Base-by-base conservation (phyloP, 2,888 invertebrate species). In the Dyspetes luteomarginatus region DNA sequence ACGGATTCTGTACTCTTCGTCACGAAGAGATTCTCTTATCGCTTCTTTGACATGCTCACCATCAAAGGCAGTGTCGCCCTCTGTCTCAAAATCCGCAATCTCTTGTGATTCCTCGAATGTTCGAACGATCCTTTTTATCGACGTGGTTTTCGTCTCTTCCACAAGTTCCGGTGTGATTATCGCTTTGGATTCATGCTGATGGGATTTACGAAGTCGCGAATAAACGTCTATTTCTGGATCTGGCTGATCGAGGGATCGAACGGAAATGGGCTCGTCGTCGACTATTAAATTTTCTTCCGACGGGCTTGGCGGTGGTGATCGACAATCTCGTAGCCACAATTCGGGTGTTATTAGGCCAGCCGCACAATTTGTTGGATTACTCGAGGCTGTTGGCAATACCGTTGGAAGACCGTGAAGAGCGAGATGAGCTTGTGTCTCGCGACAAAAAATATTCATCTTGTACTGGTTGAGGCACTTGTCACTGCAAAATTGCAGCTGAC, bases 361-460 rank as follows among this genome's bases (percentile, higher is more conserved):
- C 87, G 91, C 93, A 84, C 93, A 85, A 69, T 87, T 87, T 1
- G 89, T 78, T 3, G 86, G 75, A 45, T 58, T 60, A 12, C 45
- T 73, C 43, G 69, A 74, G 60, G 79, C 82, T 3, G 79, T 81
- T 45, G 88, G 80, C 36, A 81, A 69, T 5, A 64, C 28, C 19
- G 71, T 75, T 12, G 83, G 55, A 45, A 89, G 75, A 22, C 88
- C 89, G 82, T 94, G 93, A 73, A 97, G 95, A 90, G 97, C 97
- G 77, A 98, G 94, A 91, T 98, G 98, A 4, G 98, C 97, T 90
- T 97, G 96, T 3, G 98, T 97, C 93, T 98, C 98, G 65, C 96
- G 95, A 92, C 98, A 98, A 93, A 98, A 98, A 84, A 98, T 97
- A 92, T 98, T 97, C 98, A 98, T 98, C 93, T 98, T 98, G 94